Conservation (phyloP, 2,113 vertebrate genomes). For the Callipepla squamata region DNA sequence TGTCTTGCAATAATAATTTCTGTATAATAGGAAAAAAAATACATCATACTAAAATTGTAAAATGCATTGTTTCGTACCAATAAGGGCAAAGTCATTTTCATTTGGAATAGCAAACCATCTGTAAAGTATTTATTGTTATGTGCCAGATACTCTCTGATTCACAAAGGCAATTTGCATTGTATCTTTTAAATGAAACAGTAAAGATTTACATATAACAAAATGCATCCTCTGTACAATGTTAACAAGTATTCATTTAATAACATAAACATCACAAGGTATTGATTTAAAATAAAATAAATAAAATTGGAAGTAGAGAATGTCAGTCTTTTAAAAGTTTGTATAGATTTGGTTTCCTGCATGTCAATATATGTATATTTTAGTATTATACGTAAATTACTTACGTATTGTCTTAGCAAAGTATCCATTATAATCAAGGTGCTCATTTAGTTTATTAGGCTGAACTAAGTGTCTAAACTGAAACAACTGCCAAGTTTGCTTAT, state of each 20-base stretch:
- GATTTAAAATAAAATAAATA: not conserved
- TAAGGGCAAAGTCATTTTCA: not conserved
- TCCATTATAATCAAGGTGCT: not conserved
- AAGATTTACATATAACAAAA: slow-evolving; percentile 16
- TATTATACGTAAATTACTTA: not conserved
- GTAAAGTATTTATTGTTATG: not conserved
- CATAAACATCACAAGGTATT: not conserved
- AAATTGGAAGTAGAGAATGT: not conserved
- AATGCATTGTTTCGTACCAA: not conserved
- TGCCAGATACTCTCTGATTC: not conserved
- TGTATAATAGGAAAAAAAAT: not conserved
- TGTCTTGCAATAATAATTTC: not conserved
- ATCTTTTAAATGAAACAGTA: not conserved
- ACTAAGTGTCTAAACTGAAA: not conserved
- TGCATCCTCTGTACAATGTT: not conserved
- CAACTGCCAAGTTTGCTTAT: not conserved
- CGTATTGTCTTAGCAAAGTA: not conserved
- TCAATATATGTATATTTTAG: not conserved
- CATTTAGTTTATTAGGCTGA: not conserved
- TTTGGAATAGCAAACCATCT: not conserved
- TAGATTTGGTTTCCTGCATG: not conserved
- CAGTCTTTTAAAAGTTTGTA: not conserved
- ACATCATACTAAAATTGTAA: not conserved
- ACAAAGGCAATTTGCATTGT: not conserved
- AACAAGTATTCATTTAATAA: not conserved